phyloP scores from a whole-genome alignment of 2,113 vertebrate species.

The Gasterosteus nipponicus region DNA sequence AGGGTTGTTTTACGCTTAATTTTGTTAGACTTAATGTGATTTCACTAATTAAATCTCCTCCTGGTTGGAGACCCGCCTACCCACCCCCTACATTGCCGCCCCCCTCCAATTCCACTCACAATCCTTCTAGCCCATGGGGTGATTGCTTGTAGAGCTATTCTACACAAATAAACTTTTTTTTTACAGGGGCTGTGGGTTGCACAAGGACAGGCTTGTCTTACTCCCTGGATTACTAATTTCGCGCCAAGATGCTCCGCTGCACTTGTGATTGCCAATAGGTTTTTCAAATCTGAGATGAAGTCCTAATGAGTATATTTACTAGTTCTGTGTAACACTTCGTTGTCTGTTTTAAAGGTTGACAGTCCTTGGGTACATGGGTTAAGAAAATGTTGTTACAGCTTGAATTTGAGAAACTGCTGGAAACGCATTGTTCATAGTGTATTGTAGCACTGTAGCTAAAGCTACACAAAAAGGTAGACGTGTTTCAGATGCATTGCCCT shows the following conservation, averaged over 20 bases:
- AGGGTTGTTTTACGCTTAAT: slow-evolving; percentile 98
- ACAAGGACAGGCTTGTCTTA: slow-evolving; percentile 47
- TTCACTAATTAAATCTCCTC: slow-evolving; percentile 99
- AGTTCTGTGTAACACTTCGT: background rate
- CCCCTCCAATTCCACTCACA: slow-evolving; percentile 42
- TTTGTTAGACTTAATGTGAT: slow-evolving; percentile 99
- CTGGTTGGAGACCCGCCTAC: slow-evolving; percentile 82
- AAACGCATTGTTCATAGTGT: background rate
- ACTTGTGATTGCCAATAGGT: slow-evolving; percentile 53
- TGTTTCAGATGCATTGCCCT: slow-evolving; percentile 41
- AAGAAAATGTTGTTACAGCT: background rate
- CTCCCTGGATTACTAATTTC: slow-evolving; percentile 62
- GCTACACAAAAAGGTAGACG: slow-evolving; percentile 34
- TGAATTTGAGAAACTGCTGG: background rate
- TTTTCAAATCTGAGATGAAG: slow-evolving; percentile 50
- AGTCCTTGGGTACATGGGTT: background rate
- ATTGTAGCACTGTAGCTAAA: slow-evolving; percentile 29
- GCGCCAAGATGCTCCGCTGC: slow-evolving; percentile 61
- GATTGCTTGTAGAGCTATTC: slow-evolving; percentile 85
- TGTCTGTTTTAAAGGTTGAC: background rate
- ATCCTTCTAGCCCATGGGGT: slow-evolving; percentile 82
- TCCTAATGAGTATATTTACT: slow-evolving; percentile 1
- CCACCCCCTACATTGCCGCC: background rate
- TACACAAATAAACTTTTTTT: slow-evolving; percentile 87
- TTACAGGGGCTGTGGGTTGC: slow-evolving; percentile 50